These are phyloP conservation scores for Nomada fabriciana DNA, from an alignment of 2,888 invertebrate genomes.

Conservation along the genomic window DNA sequence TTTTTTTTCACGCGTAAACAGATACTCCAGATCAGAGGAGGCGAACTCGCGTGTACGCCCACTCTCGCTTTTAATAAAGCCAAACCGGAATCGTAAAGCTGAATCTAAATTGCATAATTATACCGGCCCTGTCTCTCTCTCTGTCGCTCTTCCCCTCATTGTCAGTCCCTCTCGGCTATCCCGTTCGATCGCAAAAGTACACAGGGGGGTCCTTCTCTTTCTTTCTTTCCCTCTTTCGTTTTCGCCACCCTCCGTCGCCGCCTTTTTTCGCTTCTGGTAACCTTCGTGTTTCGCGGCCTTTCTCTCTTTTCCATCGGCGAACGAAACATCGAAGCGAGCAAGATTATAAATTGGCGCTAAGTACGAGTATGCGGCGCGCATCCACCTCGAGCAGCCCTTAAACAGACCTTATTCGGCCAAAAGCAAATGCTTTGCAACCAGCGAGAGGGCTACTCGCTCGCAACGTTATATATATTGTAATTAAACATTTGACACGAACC, in stretches of 20 bases:
- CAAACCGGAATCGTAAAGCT: slow-evolving; percentile 81
- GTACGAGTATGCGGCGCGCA: slow-evolving; percentile 25
- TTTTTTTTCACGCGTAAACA: slow-evolving; percentile 20
- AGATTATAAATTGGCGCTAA: slow-evolving; percentile 62
- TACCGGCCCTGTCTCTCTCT: slow-evolving; percentile 68
- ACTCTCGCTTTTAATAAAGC: slow-evolving; percentile 81
- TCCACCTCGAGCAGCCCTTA: slow-evolving; percentile 15
- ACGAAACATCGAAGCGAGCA: slow-evolving; percentile 46
- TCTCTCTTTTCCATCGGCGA: not conserved
- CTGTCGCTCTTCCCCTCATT: slow-evolving; percentile 12
- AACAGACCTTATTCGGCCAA: slow-evolving; percentile 38
- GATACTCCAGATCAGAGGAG: slow-evolving; percentile 51
- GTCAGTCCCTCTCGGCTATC: not conserved
- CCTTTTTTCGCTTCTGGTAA: slow-evolving; percentile 12
- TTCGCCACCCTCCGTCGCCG: slow-evolving; percentile 17
- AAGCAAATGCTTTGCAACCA: slow-evolving; percentile 15
- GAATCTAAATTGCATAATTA: slow-evolving; percentile 83
- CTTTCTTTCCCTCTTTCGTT: slow-evolving; percentile 5
- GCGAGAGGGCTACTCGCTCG: slow-evolving; percentile 8
- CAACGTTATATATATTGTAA: slow-evolving; percentile 31
- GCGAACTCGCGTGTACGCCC: slow-evolving; percentile 68
- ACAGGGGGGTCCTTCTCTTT: slow-evolving; percentile 23
- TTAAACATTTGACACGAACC: slow-evolving; percentile 39
- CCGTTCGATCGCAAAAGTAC: slow-evolving; percentile 19
- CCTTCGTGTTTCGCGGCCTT: slow-evolving; percentile 33